phyloP scores from a whole-genome alignment of 1,140 invertebrate genomes.

The Plectrocnemia conspersa region DNA sequence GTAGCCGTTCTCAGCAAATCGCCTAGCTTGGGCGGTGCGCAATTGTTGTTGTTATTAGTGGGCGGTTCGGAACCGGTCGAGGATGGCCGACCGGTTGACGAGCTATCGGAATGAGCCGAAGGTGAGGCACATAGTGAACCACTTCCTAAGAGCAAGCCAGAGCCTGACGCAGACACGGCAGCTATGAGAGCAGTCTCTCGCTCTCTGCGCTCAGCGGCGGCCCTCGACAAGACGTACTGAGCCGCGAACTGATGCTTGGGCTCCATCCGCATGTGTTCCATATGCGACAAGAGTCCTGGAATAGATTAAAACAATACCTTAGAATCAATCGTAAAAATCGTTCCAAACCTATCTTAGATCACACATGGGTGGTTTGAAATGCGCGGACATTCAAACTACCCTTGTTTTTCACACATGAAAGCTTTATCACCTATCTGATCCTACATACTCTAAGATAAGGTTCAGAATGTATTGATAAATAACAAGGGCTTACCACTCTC shows the following conservation, averaged over 20 bases:
- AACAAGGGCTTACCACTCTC: constrained; percentile 93
- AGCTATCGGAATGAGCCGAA: constrained; percentile 76
- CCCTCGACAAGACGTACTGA: constrained; percentile 85
- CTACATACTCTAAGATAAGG: too few species aligned
- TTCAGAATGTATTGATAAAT: too few species aligned
- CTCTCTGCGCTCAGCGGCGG: constrained; percentile 82
- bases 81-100: constrained; percentile 71
- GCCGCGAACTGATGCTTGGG: constrained; percentile 94
- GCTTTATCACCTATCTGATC: too few species aligned
- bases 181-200: constrained; percentile 71
- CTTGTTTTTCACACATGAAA: too few species aligned
- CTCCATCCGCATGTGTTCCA: constrained; percentile 96
- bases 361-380: background rate
- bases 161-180: constrained; percentile 60
- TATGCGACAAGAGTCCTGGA: constrained; percentile 83
- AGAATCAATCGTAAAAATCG: constrained; percentile 7
- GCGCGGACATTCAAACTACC: too few species aligned
- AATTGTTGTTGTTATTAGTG: constrained; percentile 65
- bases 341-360: background rate
- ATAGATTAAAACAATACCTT: constrained; percentile 28
- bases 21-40: constrained; percentile 66
- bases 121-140: constrained; percentile 69
- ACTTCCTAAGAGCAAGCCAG: constrained; percentile 53
- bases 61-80: constrained; percentile 72
- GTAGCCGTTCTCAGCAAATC: constrained; percentile 58